A percentile compares a stretch with the other conserved stretches of the same genome.
Evolutionary conservation across 64 coral and sea anemone species (phyloP).

Genomic region (Platygyra sinensis): DNA sequence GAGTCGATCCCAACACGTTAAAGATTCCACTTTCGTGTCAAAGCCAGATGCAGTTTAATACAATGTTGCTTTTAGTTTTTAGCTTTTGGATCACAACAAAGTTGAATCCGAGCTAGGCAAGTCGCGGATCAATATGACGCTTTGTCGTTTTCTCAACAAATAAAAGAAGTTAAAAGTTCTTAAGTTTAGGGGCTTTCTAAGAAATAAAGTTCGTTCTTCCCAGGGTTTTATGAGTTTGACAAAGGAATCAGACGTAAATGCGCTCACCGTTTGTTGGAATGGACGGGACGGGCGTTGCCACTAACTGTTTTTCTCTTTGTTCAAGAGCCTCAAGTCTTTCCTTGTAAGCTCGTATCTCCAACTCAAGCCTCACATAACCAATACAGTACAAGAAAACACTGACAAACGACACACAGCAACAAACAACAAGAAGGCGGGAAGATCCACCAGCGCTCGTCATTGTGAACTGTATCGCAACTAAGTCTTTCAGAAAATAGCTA

Average conservation of each 20-base stretch:
- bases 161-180: too few relatives aligned
- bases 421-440: background rate
- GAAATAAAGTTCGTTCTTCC: too few relatives aligned
- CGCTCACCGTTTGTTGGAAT: background rate
- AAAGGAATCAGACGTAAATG: background rate
- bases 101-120: too few relatives aligned
- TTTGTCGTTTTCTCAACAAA: too few relatives aligned
- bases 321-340: slow-evolving; percentile 34
- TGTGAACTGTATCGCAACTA: background rate
- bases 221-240: too few relatives aligned
- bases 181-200: too few relatives aligned
- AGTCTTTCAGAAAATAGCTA: background rate
- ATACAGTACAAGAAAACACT: slow-evolving; percentile 21
- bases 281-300: background rate
- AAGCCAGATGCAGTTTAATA: too few relatives aligned
- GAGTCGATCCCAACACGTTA: too few relatives aligned
- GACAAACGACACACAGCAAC: background rate
- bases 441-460: background rate
- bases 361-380: slow-evolving; percentile 60
- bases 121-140: too few relatives aligned
- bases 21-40: too few relatives aligned
- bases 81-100: too few relatives aligned
- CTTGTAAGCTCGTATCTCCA: slow-evolving; percentile 25
- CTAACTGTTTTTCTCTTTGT: background rate
- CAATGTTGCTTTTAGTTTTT: too few relatives aligned